Conservation (phyloP, 2,797 vertebrate species). For the Chelon auratus region DNA sequence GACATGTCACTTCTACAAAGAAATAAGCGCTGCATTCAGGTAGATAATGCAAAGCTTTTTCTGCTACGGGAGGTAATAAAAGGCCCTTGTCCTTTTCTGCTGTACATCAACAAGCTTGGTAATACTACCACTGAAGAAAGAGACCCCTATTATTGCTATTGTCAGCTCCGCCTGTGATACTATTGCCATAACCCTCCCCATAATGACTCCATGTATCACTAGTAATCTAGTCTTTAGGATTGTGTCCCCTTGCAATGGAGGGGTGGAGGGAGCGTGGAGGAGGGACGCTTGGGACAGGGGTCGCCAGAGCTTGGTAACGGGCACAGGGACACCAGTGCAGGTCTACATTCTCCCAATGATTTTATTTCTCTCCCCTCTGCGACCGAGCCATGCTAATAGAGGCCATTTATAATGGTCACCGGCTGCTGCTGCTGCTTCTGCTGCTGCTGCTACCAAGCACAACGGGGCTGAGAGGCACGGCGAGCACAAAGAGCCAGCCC, state of each 20-base stretch:
- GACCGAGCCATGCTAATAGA: conserved; percentile 88
- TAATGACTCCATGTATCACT: conserved; percentile 85
- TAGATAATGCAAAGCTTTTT: conserved; percentile 51
- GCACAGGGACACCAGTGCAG: conserved; percentile 67
- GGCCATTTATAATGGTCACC: conserved; percentile 88
- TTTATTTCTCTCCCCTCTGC: conserved; percentile 85
- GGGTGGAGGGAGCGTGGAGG: conserved; percentile 44
- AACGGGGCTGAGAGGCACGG: conserved; percentile 65
- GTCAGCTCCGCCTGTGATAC: conserved; percentile 77
- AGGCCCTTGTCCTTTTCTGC: conserved; percentile 46
- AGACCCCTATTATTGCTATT: conserved; percentile 77
- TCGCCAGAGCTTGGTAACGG: conserved; percentile 69
- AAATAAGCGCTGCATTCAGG: conserved; percentile 48
- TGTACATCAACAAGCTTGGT: conserved; percentile 70
- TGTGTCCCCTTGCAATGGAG: conserved; percentile 75
- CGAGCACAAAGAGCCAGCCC: conserved; percentile 69
- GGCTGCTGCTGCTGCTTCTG: conserved; percentile 71
- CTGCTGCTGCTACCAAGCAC: conserved; percentile 66
- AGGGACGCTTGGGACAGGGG: conserved; percentile 58
- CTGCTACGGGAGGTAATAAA: conserved; percentile 67
- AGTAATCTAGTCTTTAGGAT: conserved; percentile 86
- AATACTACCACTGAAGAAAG: conserved; percentile 71
- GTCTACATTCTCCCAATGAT: conserved; percentile 82
- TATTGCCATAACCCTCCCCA: conserved; percentile 78
- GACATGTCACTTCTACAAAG: conserved; percentile 47